Conservation (phyloP, 2,797 vertebrate genomes). For the Cossypha niveicapilla region DNA sequence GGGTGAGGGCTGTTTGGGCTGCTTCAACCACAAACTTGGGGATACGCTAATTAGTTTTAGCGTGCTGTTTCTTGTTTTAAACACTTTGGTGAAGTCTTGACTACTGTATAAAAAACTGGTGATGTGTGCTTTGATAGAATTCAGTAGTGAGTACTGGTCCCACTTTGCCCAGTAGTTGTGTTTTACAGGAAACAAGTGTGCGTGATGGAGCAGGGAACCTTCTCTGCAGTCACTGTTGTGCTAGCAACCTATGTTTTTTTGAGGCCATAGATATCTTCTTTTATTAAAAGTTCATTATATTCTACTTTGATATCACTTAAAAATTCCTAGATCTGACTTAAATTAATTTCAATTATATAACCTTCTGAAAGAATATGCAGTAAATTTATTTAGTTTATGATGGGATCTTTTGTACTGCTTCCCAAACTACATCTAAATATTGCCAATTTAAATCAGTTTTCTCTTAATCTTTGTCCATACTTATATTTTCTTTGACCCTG, state of each 20-base stretch:
- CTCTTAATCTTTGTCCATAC: background rate
- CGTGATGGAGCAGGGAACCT: fast-evolving
- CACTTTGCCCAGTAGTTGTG: background rate
- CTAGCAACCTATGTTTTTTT: background rate
- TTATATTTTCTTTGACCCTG: background rate
- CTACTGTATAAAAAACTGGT: background rate
- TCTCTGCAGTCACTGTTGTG: background rate
- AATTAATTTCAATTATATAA: background rate
- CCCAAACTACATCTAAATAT: background rate
- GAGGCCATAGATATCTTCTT: background rate
- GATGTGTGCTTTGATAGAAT: background rate
- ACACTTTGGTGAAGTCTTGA: background rate
- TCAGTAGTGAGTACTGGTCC: background rate
- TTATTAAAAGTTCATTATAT: background rate
- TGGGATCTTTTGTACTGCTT: background rate
- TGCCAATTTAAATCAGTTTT: background rate
- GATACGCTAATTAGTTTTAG: background rate
- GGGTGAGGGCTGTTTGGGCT: fast-evolving
- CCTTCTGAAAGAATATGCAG: background rate
- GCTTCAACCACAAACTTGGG: fast-evolving
- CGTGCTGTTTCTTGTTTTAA: background rate
- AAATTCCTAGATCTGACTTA: background rate
- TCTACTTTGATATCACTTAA: background rate
- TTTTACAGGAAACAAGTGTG: background rate
- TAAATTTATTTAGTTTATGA: background rate